Evolutionary conservation across 53 echinoderm and acorn worm genomes (phyloP), one percentile per base, ranked within the genome.

Genomic region (Henricia sp.): DNA sequence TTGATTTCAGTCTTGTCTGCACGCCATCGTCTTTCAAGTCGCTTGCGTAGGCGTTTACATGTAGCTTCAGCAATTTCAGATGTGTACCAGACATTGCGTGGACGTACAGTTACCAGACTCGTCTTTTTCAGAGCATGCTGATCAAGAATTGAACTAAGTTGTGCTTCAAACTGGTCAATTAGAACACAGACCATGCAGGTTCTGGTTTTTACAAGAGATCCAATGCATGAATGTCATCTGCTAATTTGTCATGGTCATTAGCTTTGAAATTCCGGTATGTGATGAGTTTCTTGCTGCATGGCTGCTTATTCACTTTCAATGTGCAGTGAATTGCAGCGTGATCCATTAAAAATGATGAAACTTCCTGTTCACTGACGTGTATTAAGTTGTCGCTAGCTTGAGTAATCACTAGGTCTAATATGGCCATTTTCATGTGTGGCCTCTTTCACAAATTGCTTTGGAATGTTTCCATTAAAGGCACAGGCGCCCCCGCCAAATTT

Each of bases 191-290:
- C n/a, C n/a, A 21, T 19, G 13, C 54, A 54, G 54, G 3, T 54
- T 54, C 54, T 17, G 54, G 54, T 19, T 9, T 13, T 19, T 19
- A 19, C 54, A 54, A 21, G 17, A 54, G 54, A 21, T 54, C 54
- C 13, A 21, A 54, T 6, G 4, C 20, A 54, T 54, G 54, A 54
- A 84, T 36, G 53, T 84, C 70, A n/a, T 29, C 35, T 12, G 70
- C 70, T 70, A 70, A 70, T n/a, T 29, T 68, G 21, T 68, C 83
- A 48, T 83, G 83, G 36, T 52, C 60, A 33, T 69, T 30, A 21
- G 52, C 27, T 23, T 68, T 37, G 29, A 50, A 50, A 33, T 83
- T 83, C 28, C 68, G 68, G 37, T 83, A 83, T 14, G 65, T 37
- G 17, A 65, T 82, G 14, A 32, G 25, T 23, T 82, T 62, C 66